phyloP scores from a whole-genome alignment of 1,140 invertebrate species.

The Aphis gossypii region DNA sequence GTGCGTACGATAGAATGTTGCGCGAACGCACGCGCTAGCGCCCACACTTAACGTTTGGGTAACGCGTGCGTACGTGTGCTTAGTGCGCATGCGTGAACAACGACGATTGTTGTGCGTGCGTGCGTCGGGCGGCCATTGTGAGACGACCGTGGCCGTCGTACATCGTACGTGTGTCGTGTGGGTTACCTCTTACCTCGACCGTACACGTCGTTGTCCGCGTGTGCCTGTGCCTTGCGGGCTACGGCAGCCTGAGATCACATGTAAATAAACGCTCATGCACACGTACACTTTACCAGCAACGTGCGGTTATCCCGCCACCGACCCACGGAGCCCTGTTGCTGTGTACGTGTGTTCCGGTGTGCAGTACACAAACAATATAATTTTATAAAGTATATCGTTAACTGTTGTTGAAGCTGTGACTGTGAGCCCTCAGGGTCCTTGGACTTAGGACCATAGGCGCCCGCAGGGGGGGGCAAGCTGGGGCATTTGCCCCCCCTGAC shows the following conservation, averaged over 20 bases:
- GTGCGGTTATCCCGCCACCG: background rate
- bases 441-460: too few species aligned
- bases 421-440: too few species aligned
- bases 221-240: background rate
- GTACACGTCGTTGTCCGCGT: background rate
- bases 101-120: background rate
- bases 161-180: background rate
- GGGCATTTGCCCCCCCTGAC: too few species aligned
- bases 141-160: background rate
- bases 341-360: background rate
- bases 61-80: background rate
- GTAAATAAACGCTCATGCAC: background rate
- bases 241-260: background rate
- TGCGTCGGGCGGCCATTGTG: background rate
- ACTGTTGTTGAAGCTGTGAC: background rate
- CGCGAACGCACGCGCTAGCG: background rate
- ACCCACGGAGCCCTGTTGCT: constrained; percentile 22
- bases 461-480: too few species aligned
- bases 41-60: background rate
- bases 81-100: background rate
- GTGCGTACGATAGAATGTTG: background rate
- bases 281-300: background rate
- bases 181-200: background rate
- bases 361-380: background rate
- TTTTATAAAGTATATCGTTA: background rate